These are phyloP conservation scores for Iguana delicatissima DNA, from an alignment of 2,797 vertebrate genomes.

Conservation along the genomic window DNA sequence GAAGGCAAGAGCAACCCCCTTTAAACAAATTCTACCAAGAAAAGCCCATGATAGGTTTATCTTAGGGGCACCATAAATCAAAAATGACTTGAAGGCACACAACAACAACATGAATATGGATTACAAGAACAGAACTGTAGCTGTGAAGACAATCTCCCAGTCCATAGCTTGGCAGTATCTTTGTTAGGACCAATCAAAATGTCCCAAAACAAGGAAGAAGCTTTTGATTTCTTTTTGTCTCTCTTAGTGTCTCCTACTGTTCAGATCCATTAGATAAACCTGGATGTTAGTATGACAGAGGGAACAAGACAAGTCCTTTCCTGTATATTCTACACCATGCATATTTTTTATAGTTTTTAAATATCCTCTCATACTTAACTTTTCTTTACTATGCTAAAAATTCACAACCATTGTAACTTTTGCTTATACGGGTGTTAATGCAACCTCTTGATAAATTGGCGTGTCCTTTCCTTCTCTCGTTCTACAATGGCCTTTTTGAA, in stretches of 20 bases:
- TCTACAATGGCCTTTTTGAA: neutral
- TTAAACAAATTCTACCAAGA: too few relatives aligned
- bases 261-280: neutral
- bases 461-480: neutral
- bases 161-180: neutral
- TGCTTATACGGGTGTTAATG: neutral
- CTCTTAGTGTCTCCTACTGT: too few relatives aligned
- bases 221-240: neutral
- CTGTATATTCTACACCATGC: neutral
- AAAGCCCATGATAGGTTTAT: too few relatives aligned
- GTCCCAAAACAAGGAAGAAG: neutral
- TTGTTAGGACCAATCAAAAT: neutral
- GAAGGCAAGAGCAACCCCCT: too few relatives aligned
- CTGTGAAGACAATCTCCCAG: neutral
- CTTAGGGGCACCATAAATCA: too few relatives aligned
- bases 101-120: neutral
- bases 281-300: neutral
- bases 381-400: neutral
- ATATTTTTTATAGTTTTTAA: neutral
- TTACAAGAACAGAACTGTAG: neutral
- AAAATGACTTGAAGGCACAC: too few relatives aligned
- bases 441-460: neutral
- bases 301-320: neutral
- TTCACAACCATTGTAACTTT: neutral
- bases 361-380: neutral